Evolutionary conservation across 2,888 invertebrate genomes (phyloP).

Genomic region (Eupithecia abbreviata): DNA sequence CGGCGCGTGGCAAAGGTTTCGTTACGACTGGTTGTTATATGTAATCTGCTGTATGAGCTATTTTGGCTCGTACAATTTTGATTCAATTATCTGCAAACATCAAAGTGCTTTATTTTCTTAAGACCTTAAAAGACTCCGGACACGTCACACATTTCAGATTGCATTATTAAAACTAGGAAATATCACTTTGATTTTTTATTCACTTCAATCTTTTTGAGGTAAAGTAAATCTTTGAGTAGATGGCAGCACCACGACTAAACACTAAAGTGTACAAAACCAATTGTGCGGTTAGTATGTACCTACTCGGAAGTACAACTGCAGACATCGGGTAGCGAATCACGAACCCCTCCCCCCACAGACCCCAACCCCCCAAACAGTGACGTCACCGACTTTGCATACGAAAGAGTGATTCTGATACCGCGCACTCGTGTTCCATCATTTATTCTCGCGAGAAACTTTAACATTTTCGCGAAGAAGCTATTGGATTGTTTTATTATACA

Average conservation of each 20-base stretch:
- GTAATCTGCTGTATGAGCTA: too few species aligned
- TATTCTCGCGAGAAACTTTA: not conserved
- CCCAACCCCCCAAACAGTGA: not conserved
- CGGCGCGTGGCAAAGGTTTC: too few species aligned
- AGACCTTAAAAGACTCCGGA: too few species aligned
- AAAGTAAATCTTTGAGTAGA: too few species aligned
- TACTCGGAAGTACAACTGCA: not conserved
- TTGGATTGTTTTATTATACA: slow-evolving; percentile 5
- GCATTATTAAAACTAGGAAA: too few species aligned
- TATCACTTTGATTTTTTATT: too few species aligned
- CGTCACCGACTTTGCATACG: not conserved
- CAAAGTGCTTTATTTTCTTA: too few species aligned
- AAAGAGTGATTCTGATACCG: not conserved
- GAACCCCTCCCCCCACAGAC: not conserved
- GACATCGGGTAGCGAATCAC: not conserved
- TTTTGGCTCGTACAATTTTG: too few species aligned
- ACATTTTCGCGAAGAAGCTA: not conserved
- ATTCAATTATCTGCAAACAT: too few species aligned
- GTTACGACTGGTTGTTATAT: too few species aligned
- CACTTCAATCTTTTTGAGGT: too few species aligned
- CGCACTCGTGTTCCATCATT: not conserved
- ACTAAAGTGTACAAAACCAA: not conserved
- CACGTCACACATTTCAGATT: too few species aligned
- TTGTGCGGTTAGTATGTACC: not conserved
- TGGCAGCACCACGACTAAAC: not conserved